Evolutionary conservation across 2,113 vertebrate species (phyloP).

Genomic region (Nerophis lumbriciformis): DNA sequence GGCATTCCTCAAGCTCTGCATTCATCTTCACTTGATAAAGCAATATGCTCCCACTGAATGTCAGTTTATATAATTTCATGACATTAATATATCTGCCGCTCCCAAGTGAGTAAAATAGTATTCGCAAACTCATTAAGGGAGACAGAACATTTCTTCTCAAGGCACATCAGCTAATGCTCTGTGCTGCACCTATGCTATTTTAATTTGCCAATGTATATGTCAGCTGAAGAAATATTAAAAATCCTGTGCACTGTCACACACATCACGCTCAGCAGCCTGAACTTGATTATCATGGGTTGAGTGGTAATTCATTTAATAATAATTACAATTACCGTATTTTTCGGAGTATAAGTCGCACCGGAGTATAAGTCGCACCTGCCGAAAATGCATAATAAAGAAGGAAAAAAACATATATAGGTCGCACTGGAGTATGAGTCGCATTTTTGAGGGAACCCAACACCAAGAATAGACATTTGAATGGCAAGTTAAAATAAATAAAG

Average conservation of each 20-base stretch:
- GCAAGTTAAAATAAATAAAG: no score
- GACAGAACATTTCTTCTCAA: conserved; percentile 33
- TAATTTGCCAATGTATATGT: conserved; percentile 10
- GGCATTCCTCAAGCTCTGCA: conserved; percentile 28
- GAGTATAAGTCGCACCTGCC: no score
- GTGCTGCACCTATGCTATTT: conserved; percentile 34
- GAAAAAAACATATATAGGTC: no score
- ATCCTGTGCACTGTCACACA: background rate
- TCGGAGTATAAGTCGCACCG: no score
- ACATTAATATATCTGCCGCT: conserved; percentile 42
- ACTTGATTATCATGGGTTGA: conserved; percentile 56
- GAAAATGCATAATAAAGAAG: no score
- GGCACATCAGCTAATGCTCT: conserved; percentile 34
- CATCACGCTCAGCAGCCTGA: conserved; percentile 17
- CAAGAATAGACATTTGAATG: no score
- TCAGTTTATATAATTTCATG: conserved; percentile 56
- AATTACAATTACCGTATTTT: conserved; percentile 61
- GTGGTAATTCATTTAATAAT: conserved; percentile 60
- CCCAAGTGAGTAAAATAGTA: conserved; percentile 40
- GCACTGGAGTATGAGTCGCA: no score
- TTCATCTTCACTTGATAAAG: conserved; percentile 55
- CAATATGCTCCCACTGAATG: conserved; percentile 40
- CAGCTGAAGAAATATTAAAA: conserved; percentile 24
- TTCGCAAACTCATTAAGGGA: conserved; percentile 48
- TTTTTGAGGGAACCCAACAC: no score